Base-by-base conservation (phyloP, 2,113 vertebrate genomes). In the Hyaena hyaena region DNA sequence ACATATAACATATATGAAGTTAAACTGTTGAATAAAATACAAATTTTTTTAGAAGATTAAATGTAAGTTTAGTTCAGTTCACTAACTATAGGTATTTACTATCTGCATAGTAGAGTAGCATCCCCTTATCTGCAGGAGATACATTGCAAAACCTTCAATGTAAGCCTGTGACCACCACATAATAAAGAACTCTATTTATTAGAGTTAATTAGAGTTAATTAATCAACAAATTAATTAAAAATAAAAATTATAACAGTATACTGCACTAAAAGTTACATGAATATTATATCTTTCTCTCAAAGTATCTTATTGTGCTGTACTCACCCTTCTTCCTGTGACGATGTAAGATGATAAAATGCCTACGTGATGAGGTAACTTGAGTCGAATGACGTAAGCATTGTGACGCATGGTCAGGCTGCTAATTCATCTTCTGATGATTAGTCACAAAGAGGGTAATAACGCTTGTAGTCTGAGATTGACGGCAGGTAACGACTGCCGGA, bases 1-100 rank as follows among this genome's bases (percentile, higher is more conserved):
- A 63, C 17, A 50, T 0, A 81, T 50, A 31, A 2, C 2, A 76
- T 39, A 83, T 81, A 73, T 31, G 26, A 92, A 92, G 23, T 86
- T 48, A 66, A 74, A 68, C 28, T 81, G 4, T 58, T 3, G 55
- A 76, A 53, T 53, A 43, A 39, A 83, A 65, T 86, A 82, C 3
- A n/a, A 48, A 90, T 93, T 74, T 24, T 90, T 92, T 97, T 55
- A 80, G 26, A 71, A 95, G 4, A 76, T 11, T 84, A 68, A 94
- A 73, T 95, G 15, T 45, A 84, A 88, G 50, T 65, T 80, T n/a
- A 84, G 33, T 39, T 88, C 24, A 63, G 2, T 45, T 68, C 8
- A 73, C 1, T 87, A 94, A 80, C 15, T 71, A 2, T 15, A 79
- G 33, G 14, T 83, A 61, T 89, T 89, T 86, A 5, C 0, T 48